Evolutionary conservation across 2,797 vertebrate genomes (phyloP).

Genomic region (Fratercula arctica): DNA sequence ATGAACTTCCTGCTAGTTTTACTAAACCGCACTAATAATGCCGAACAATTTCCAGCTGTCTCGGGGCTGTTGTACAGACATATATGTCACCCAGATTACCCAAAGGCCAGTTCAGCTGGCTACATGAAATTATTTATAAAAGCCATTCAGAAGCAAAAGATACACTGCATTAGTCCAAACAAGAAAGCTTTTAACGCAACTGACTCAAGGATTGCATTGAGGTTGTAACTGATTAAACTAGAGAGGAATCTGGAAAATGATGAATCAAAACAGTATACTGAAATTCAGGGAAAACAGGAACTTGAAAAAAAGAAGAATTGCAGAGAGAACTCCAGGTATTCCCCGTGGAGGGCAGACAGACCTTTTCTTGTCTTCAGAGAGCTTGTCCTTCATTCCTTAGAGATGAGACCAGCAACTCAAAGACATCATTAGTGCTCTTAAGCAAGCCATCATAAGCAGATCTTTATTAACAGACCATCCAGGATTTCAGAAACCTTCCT

Average conservation of each 20-base stretch:
- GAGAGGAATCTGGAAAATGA: neutral
- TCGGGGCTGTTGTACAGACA: neutral
- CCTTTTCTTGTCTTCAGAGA: neutral
- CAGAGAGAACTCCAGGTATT: neutral
- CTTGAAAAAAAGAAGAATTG: neutral
- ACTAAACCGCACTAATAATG: slow-evolving; percentile 20
- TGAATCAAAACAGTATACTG: neutral
- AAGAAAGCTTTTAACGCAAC: slow-evolving; percentile 24
- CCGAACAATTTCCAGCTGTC: neutral
- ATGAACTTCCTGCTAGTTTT: neutral
- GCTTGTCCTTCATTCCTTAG: neutral
- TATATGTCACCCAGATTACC: neutral
- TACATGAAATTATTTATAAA: slow-evolving; percentile 31
- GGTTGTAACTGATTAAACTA: neutral
- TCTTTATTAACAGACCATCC: neutral
- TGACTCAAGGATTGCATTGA: neutral
- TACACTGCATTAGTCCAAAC: neutral
- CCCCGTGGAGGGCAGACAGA: neutral
- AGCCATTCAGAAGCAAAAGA: slow-evolving; percentile 7
- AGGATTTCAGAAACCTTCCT: neutral
- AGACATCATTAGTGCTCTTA: neutral
- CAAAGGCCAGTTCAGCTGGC: neutral
- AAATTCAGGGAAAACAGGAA: neutral
- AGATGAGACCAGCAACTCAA: neutral
- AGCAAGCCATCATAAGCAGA: neutral